Evolutionary conservation across 2,113 vertebrate genomes (phyloP).

Genomic region (Cyprinodon brontotheroides): DNA sequence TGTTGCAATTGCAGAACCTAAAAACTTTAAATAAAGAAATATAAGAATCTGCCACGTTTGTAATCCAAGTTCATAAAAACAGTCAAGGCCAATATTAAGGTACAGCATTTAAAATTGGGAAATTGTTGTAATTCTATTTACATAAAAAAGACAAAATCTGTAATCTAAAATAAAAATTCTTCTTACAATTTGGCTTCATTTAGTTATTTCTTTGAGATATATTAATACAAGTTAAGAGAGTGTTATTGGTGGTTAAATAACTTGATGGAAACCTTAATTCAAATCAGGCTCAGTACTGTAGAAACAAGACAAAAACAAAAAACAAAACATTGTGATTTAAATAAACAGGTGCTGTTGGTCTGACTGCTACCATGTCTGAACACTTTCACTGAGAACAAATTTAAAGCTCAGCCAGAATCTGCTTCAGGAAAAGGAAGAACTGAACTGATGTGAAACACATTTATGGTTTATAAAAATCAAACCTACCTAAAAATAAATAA

Average conservation of each 20-base stretch:
- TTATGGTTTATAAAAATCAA: neutral
- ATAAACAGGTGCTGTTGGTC: neutral
- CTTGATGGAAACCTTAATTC: neutral
- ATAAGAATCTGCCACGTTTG: neutral
- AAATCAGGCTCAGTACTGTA: neutral
- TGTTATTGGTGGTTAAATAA: neutral
- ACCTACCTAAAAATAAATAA: neutral
- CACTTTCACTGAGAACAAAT: neutral
- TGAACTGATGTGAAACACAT: neutral
- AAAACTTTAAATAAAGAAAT: neutral
- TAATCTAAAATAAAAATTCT: no score
- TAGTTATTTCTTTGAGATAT: neutral
- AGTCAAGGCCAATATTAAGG: neutral
- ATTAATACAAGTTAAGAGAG: neutral
- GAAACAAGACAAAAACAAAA: neutral
- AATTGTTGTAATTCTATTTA: neutral
- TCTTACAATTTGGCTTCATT: neutral
- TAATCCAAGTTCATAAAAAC: neutral
- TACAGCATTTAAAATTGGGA: neutral
- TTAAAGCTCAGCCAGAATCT: neutral
- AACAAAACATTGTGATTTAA: neutral
- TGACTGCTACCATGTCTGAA: neutral
- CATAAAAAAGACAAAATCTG: neutral
- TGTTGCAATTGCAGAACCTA: neutral
- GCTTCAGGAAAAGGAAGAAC: neutral